phyloP scores from a whole-genome alignment of 2,113 vertebrate genomes.

The Lagopus leucura region DNA sequence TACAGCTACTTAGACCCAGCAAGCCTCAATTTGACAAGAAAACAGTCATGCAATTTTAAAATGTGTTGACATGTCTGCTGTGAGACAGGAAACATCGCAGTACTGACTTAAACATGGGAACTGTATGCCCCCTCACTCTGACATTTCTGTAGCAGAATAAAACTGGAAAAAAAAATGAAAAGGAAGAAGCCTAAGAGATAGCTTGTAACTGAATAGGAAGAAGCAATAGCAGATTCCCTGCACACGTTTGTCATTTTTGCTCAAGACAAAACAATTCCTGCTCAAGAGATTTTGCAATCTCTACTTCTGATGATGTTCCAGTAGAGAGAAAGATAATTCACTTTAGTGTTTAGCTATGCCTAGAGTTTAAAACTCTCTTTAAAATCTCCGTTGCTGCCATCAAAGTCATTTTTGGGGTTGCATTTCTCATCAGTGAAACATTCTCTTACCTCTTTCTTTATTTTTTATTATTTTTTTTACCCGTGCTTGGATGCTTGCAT shows the following conservation, averaged over 20 bases:
- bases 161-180: not conserved
- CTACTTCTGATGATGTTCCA: not conserved
- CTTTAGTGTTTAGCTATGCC: not conserved
- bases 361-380: not conserved
- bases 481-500: not conserved
- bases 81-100: not conserved
- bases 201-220: not conserved
- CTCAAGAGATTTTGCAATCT: not conserved
- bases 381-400: not conserved
- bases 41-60: constrained; percentile 10
- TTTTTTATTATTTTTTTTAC: not conserved
- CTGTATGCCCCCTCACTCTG: not conserved
- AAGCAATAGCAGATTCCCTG: not conserved
- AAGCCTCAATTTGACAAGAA: not conserved
- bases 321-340: not conserved
- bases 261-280: not conserved
- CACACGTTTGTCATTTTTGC: not conserved
- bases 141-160: not conserved
- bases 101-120: not conserved
- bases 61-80: not conserved
- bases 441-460: not conserved
- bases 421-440: not conserved
- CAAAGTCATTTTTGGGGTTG: not conserved
- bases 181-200: not conserved
- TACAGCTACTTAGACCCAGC: not conserved